A percentile compares a stretch with the other conserved stretches of the same genome.
These are phyloP conservation scores for Illadopsis cleaveri DNA, from an alignment of 2,113 vertebrate genomes.

Conservation along the genomic window DNA sequence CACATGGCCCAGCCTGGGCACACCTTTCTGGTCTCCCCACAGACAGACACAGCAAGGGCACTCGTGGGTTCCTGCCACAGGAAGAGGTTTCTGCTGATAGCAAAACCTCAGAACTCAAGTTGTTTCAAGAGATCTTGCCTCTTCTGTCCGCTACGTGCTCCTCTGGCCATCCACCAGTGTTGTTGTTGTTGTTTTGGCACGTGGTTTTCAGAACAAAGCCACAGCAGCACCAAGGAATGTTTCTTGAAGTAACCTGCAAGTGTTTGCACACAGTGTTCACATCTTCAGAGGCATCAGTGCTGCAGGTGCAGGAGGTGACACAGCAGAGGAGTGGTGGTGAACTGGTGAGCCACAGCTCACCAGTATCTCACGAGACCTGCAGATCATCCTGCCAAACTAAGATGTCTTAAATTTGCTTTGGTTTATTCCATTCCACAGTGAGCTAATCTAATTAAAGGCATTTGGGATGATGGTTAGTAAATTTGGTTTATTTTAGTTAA, in stretches of 20 bases:
- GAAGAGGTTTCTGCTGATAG: background rate
- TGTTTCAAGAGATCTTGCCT: background rate
- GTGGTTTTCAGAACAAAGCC: background rate
- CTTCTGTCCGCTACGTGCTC: background rate
- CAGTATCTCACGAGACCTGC: background rate
- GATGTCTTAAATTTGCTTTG: background rate
- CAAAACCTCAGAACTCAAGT: background rate
- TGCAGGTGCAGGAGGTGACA: background rate
- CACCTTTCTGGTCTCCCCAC: background rate
- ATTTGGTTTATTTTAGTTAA: background rate
- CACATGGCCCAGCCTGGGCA: fast-evolving
- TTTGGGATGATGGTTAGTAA: background rate
- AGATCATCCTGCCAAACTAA: background rate
- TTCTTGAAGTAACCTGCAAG: background rate
- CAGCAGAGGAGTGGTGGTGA: background rate
- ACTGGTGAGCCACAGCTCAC: background rate
- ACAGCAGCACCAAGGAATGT: background rate
- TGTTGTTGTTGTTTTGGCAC: no score
- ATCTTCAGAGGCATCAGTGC: background rate
- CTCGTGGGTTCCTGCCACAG: background rate
- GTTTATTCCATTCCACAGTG: background rate
- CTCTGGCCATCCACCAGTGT: background rate
- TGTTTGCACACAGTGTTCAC: background rate
- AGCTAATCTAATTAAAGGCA: background rate
- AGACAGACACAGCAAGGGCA: background rate